Evolutionary conservation across 1,140 invertebrate species (phyloP), one percentile per base, ranked within the genome.

Genomic region (Dinothrombium tinctorium): DNA sequence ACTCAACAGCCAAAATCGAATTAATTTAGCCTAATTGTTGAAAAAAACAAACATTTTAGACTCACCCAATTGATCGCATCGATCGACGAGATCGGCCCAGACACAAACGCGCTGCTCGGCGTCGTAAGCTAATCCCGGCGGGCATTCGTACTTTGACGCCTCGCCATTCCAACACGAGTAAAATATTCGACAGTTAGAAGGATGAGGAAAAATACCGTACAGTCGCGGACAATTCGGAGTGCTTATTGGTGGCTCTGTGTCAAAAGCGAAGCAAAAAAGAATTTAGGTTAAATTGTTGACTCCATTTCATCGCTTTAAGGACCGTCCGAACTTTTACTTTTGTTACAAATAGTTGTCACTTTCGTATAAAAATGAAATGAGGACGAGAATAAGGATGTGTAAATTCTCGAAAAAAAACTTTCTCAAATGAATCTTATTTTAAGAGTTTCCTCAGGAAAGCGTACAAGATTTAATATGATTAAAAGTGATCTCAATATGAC

Each of bases 131-230:
- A 90, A 63, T 52, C 84, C 84, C 49, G 83, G 81, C 50, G 81
- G 82, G 65, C 84, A 90, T 57, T 86, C 79, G 57, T 89, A 90
- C 49, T 76, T 71, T 50, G 77, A 83, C 7, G 81, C 73, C 59
- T 87, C 82, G 28, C 83, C 84, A 60, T 84, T 84, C 81, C 83
- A 87, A 60, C 84, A 90, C 58, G 83, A 86, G 76, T 81, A 89
- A 73, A 89, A 90, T 2, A 79, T 75, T 57, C 83, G 76, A 59
- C 83, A 87, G 58, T 86, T 82, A 45, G 66, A 61, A 17, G 75
- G 74, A 56, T 89, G 82, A 41, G 80, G 57, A 69, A 89, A 89
- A 59, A 89, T 86, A 54, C 84, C 84, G 59, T 89, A 87, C 33
- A 89, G 62, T 36, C 82, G 67, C 11, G 75, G 54, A 54, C 83